phyloP scores from a whole-genome alignment of 2,113 vertebrate species.

The Phyllostomus hastatus region DNA sequence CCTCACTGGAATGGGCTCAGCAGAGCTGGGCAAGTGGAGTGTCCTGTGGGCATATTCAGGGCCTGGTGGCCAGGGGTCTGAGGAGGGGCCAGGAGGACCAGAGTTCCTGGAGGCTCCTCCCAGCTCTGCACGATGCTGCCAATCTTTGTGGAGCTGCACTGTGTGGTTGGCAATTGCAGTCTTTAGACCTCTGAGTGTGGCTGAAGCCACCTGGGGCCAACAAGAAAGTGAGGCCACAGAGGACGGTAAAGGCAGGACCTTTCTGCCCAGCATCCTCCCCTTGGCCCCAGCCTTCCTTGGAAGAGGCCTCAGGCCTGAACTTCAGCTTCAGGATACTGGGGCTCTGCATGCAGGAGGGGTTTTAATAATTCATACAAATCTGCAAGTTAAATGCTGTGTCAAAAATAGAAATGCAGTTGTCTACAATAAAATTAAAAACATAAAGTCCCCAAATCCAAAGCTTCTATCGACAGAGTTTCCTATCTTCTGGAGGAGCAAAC shows the following conservation, averaged over 20 bases:
- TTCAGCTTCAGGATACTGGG: neutral
- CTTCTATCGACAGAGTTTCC: conserved; percentile 64
- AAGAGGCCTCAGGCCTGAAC: neutral
- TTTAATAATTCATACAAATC: conserved; percentile 77
- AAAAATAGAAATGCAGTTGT: conserved; percentile 72
- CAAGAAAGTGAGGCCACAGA: neutral
- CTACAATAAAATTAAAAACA: conserved; percentile 72
- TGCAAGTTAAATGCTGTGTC: conserved; percentile 80
- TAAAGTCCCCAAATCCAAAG: conserved; percentile 68
- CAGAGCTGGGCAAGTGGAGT: neutral
- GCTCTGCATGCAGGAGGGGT: neutral
- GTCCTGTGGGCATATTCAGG: neutral
- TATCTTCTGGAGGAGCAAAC: conserved; percentile 69
- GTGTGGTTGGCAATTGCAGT: neutral
- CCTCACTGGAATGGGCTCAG: neutral
- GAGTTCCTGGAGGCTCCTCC: neutral
- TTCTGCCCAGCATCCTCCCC: neutral
- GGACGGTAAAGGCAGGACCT: neutral
- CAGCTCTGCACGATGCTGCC: neutral
- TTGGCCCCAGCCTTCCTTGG: neutral
- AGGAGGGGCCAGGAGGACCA: neutral
- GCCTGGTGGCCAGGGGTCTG: neutral
- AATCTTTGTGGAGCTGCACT: neutral
- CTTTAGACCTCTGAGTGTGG: neutral
- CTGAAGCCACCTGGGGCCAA: neutral